Evolutionary conservation across 2,113 vertebrate species (phyloP), one percentile per base, ranked within the genome.

Genomic region (Poicephalus gulielmi): DNA sequence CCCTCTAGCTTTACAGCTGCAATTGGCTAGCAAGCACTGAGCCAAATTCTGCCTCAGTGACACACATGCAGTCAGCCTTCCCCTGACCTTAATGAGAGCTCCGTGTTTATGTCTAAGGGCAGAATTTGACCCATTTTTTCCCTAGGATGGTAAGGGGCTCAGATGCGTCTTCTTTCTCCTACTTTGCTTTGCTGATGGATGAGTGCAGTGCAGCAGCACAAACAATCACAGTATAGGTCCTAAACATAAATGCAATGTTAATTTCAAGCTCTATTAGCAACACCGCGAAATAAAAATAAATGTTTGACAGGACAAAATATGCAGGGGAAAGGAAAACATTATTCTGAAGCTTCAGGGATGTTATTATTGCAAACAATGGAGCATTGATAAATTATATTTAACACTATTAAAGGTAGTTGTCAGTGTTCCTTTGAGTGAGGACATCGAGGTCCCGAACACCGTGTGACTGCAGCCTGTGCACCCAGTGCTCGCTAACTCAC

Each of bases 191-290:
- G 62, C 62, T 92, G 92, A 96, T 91, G 81, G 86, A 96, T 92
- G 86, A 94, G 81, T 44, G 67, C 88, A 86, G 81, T 0, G 3
- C 63, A 76, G 39, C 25, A 91, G 63, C 80, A 76, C 67, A 83
- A 84, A 71, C 53, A 85, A 74, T 73, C 3, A 7, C 27, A 11
- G 30, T 62, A 47, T 39, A 81, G 77, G 86, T 22, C 50, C 90
- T 81, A 88, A 92, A 86, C 81, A 88, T 95, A 86, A 94, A 90
- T 39, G 86, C 46, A 19, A 55, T 92, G 88, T 96, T 97, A 96
- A 97, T 97, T 97, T 97, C 96, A 97, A 98, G 96, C 87, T 97
- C 96, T 97, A 73, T 93, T 97, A 97, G 96, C 97, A 96, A 70
- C 79, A 92, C 83, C 46, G 41, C 0, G 7, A 46, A 78, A 78